Conservation (phyloP, 2,797 vertebrate genomes). For the Rhinichthys osculus region DNA sequence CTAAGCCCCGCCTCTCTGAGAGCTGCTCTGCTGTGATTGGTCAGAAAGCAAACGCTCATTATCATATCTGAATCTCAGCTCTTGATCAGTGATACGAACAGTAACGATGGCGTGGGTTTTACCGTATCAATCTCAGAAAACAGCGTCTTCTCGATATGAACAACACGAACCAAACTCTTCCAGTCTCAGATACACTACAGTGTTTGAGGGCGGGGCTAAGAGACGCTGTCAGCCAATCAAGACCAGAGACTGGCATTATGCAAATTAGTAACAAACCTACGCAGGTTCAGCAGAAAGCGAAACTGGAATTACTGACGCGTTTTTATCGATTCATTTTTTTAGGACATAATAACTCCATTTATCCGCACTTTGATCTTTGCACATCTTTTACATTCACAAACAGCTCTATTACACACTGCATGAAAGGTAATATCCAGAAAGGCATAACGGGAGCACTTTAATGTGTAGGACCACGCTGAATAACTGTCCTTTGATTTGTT, state of each 20-base stretch:
- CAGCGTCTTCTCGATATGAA: too few relatives aligned
- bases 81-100: background rate
- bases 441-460: background rate
- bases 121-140: too few relatives aligned
- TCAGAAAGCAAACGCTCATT: background rate
- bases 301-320: background rate
- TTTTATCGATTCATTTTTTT: background rate
- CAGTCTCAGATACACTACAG: too few relatives aligned
- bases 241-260: background rate
- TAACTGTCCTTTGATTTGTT: background rate
- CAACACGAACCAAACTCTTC: too few relatives aligned
- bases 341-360: too few relatives aligned
- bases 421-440: background rate
- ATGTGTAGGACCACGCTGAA: background rate
- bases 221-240: background rate
- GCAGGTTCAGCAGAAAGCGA: background rate
- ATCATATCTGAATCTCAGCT: background rate
- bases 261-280: background rate
- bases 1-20: background rate
- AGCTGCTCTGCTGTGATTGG: background rate
- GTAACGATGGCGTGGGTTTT: too few relatives aligned
- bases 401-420: fast-evolving
- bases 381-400: background rate
- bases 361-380: too few relatives aligned
- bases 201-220: too few relatives aligned